phyloP scores from a whole-genome alignment of 1,140 invertebrate species.

The Bilobella aurantiaca region DNA sequence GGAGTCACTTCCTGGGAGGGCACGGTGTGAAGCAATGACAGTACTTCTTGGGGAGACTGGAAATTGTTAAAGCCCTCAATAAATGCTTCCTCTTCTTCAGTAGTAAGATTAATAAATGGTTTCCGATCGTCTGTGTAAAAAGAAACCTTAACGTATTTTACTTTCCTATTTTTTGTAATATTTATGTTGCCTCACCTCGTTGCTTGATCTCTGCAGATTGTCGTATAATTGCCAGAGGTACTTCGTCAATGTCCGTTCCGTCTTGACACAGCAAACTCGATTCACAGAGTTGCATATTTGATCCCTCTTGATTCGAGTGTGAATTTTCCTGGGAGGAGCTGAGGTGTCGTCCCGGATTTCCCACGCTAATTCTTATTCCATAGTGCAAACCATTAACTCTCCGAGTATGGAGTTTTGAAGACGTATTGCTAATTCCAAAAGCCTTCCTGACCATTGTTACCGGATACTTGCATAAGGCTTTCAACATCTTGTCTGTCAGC shows the following conservation, averaged over 20 bases:
- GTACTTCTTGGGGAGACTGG: conserved; percentile 33
- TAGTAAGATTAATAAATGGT: conserved; percentile 22
- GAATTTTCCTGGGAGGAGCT: no score
- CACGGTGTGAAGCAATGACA: conserved; percentile 38
- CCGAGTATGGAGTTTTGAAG: no score
- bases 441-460: no score
- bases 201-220: background rate
- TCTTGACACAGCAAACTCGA: conserved; percentile 57
- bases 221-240: conserved; percentile 52
- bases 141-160: background rate
- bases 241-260: conserved; percentile 54
- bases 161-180: background rate
- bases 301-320: background rate
- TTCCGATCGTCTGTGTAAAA: conserved; percentile 20
- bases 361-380: no score
- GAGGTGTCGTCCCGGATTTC: no score
- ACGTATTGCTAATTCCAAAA: no score
- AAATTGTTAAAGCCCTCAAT: conserved; percentile 37
- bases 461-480: no score
- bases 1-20: conserved; percentile 45
- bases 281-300: conserved; percentile 37
- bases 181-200: no score
- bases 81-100: conserved; percentile 32
- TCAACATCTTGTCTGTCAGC: no score
- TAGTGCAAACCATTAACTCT: no score